Conservation (phyloP, 2,888 invertebrate genomes). For the Athalia cordata region DNA sequence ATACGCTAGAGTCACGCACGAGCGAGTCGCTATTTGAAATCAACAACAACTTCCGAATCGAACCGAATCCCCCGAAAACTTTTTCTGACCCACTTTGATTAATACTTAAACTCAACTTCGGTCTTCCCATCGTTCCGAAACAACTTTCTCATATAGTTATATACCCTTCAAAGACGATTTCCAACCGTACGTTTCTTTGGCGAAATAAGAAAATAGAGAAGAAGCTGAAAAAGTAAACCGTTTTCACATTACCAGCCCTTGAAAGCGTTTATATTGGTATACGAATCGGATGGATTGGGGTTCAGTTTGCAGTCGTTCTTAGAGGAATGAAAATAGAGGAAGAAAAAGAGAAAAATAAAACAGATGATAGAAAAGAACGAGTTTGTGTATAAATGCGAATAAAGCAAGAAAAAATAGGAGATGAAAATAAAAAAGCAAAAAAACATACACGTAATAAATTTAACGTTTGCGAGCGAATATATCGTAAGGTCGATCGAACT, state of each 20-base stretch:
- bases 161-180: too few species aligned
- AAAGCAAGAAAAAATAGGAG: too few species aligned
- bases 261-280: conserved; percentile 6
- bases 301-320: conserved; percentile 13
- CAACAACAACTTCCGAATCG: conserved; percentile 1
- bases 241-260: conserved; percentile 24
- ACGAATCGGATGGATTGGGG: conserved; percentile 10
- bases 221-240: conserved; percentile 25
- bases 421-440: not conserved
- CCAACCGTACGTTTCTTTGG: not conserved
- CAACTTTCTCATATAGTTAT: too few species aligned
- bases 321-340: too few species aligned
- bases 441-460: not conserved
- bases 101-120: conserved; percentile 18
- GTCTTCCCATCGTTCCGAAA: not conserved
- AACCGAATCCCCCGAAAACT: not conserved
- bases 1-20: not conserved
- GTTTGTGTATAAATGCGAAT: too few species aligned
- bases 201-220: not conserved
- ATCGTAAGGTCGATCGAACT: not conserved
- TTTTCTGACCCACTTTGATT: conserved; percentile 34
- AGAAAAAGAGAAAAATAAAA: not conserved
- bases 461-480: not conserved
- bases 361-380: too few species aligned
- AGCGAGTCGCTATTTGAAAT: conserved; percentile 8